These are phyloP conservation scores for Lordiphosa clarofinis DNA, from an alignment of 1,140 invertebrate species.

Conservation along the genomic window DNA sequence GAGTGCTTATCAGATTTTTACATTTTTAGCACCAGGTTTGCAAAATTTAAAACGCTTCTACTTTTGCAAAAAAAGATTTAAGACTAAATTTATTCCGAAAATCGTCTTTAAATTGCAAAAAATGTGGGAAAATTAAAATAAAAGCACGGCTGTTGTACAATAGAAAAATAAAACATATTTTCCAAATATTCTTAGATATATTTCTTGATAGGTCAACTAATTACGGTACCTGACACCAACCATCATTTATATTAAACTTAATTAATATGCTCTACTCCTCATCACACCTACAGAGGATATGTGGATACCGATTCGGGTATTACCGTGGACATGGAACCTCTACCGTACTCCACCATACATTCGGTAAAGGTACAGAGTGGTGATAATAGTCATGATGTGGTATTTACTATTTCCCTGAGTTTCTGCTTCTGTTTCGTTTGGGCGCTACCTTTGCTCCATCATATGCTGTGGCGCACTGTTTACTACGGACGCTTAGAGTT, in stretches of 20 bases:
- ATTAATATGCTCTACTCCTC: background rate
- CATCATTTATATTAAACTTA: background rate
- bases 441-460: conserved; percentile 32
- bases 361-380: background rate
- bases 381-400: background rate
- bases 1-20: too few species aligned
- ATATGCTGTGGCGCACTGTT: conserved; percentile 2
- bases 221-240: too few species aligned
- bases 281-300: conserved; percentile 18
- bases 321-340: conserved; percentile 16
- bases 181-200: too few species aligned
- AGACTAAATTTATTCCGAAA: too few species aligned
- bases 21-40: too few species aligned
- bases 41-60: too few species aligned
- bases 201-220: too few species aligned
- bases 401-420: background rate
- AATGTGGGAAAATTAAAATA: too few species aligned
- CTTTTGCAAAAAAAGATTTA: too few species aligned
- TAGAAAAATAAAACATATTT: too few species aligned
- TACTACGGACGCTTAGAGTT: conserved; percentile 36
- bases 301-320: conserved; percentile 21
- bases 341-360: conserved; percentile 32
- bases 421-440: conserved; percentile 42
- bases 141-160: too few species aligned
- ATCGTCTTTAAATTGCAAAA: too few species aligned